Conservation (phyloP, 2,113 vertebrate genomes). For the Aspiorhynchus laticeps region DNA sequence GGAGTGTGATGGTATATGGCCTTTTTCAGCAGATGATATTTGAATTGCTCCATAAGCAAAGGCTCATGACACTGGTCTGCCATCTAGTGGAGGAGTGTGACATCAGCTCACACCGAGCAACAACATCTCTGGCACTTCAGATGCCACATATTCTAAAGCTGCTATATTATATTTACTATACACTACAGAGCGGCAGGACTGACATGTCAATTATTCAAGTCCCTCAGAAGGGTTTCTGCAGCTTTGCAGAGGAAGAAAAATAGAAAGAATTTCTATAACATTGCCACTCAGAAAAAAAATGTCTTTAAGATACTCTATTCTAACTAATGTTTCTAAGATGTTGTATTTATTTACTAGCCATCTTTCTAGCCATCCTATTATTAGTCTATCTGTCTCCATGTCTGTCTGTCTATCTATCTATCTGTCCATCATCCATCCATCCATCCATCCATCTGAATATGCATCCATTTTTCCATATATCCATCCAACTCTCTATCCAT, state of each 20-base stretch:
- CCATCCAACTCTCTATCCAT: not conserved
- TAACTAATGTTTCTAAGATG: too few relatives aligned
- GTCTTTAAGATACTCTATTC: not conserved
- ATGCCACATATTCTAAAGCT: not conserved
- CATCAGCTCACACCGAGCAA: not conserved
- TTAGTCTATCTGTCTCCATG: not conserved
- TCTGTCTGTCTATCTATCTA: not conserved
- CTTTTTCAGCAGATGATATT: conserved; percentile 45
- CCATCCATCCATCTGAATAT: not conserved
- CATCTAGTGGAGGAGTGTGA: conserved; percentile 54
- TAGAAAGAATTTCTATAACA: not conserved
- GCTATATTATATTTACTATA: not conserved
- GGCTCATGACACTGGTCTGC: conserved; percentile 50
- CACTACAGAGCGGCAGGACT: not conserved
- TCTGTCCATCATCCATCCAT: rapidly evolving
- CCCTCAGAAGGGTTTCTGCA: not conserved
- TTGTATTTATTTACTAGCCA: not conserved
- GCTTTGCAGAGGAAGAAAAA: not conserved
- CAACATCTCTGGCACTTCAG: not conserved
- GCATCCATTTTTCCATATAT: too few relatives aligned
- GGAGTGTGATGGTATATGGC: conserved; percentile 17
- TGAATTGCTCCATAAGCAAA: conserved; percentile 11
- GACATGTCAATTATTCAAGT: not conserved
- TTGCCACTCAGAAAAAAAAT: not conserved
- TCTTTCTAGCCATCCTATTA: not conserved